Base-by-base conservation (phyloP, 2,113 vertebrate genomes). In the Rattus rattus region DNA sequence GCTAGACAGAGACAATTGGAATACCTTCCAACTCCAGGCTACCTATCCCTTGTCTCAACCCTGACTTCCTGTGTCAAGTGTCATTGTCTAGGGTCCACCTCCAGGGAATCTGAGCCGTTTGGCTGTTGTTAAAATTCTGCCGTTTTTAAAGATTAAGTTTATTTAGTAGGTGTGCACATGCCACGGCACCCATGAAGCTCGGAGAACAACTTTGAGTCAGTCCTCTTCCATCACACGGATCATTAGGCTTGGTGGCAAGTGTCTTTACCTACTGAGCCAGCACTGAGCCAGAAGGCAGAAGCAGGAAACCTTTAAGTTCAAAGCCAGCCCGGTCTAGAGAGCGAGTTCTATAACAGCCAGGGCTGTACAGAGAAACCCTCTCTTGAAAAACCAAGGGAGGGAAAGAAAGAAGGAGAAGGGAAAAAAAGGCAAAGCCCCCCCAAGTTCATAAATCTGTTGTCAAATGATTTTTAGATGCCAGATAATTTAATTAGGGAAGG, bases 61-160 rank as follows among this genome's bases (percentile, higher is more conserved):
- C 19, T 39, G 39, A 67, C 67, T 83, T 61, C 52, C 19, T 92
- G 52, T 77, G 39, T 81, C 75, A 95, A 89, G 94, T 88, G 30
- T 81, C 49, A 16, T 93, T 84, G 33, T 67, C 54, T 22, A 22
- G 59, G 47, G 90, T 20, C 79, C 16, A 63, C 39, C 47, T 77
- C n/a, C 30, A 84, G 73, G 79, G 52, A 97, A 75, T 89, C 72
- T 75, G 56, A 76, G 39, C 59, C 73, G 56, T 90, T 80, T 88
- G 85, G 28, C 80, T 52, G 92, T 39, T 70, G 19, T 63, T 72
- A 47, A 96, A 61, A 52, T 80, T 91, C 33, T 69, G 59, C 19
- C 30, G 9, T 7, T 79, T 26, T n/a, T n/a, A 72, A 73, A 22
- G 19, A 80, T 36, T 80, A 80, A 80, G 22, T 80, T 33, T 24